A percentile compares a stretch with the other conserved stretches of the same genome.
These are phyloP conservation scores for Notodonta ziczac DNA, from an alignment of 2,888 invertebrate species.

Conservation along the genomic window DNA sequence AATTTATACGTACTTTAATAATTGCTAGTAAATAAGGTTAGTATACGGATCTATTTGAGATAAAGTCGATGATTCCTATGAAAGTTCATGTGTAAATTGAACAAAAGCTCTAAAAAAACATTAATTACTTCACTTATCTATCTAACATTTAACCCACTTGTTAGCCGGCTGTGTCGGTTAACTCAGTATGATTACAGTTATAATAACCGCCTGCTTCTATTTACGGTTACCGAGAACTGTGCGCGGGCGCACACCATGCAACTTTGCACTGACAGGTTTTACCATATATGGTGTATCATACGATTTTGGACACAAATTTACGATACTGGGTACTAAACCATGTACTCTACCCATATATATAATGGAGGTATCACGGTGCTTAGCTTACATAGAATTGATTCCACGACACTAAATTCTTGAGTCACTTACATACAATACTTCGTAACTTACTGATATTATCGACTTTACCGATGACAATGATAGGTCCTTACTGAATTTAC, in stretches of 20 bases:
- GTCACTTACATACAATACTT: too few species aligned
- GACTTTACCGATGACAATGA: too few species aligned
- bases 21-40: too few species aligned
- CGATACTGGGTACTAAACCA: too few species aligned
- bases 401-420: too few species aligned
- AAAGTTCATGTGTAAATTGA: not conserved
- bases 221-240: constrained; percentile 39
- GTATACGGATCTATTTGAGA: not conserved
- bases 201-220: constrained; percentile 32
- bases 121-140: constrained; percentile 1
- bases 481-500: too few species aligned
- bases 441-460: too few species aligned
- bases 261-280: constrained; percentile 9
- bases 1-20: too few species aligned
- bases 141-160: constrained; percentile 20
- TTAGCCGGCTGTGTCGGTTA: constrained; percentile 21
- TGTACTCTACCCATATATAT: too few species aligned
- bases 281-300: not conserved
- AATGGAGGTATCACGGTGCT: too few species aligned
- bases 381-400: too few species aligned
- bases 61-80: not conserved
- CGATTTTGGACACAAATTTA: too few species aligned
- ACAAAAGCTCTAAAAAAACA: not conserved
- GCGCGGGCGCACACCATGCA: constrained; percentile 10
- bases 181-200: constrained; percentile 35